Base-by-base conservation (phyloP, 2,113 vertebrate genomes). In the Regulus satrapa region DNA sequence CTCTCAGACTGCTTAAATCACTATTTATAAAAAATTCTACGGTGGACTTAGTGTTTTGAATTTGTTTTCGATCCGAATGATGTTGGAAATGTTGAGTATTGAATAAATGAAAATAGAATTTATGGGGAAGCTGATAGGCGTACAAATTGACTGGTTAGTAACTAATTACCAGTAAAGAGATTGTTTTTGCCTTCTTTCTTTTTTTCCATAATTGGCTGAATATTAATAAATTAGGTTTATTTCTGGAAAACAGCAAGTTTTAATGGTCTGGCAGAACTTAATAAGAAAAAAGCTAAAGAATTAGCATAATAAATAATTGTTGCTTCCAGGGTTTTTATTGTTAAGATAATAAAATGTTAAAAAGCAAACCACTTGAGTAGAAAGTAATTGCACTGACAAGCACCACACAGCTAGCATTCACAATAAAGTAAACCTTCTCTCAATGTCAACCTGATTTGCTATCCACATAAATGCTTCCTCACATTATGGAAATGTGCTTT, bases 281-380 rank as follows among this genome's bases (percentile, higher is more conserved):
- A 81, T 91, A 95, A 94, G 90, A 95, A 95, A 96, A 97, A 98
- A 97, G 97, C 97, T 89, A 54, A 97, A 95, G 96, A 98, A 98
- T 98, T 97, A 98, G 96, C 98, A 98, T 98, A 98, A 98, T 98
- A 98, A 97, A 98, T 99, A 99, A 99, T 99, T 98, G 99, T 98
- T 98, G 98, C 98, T 99, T 98, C 96, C 96, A 99, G 99, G 98
- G 96, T 96, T 98, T 98, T 98, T 98, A 98, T 98, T 98, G 98
- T 98, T 98, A 98, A 96, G 97, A 98, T 98, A 98, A 98, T 98
- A 98, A 98, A 97, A 98, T 97, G 97, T 96, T 97, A 98, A 98
- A 98, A 98, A 98, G 97, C 96, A 97, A 97, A 94, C 96, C 97
- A 98, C 97, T 98, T 98, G 98, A 98, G 98, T 90, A 91, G 98